These are phyloP conservation scores for Orchesella cincta DNA, from an alignment of 1,140 invertebrate genomes.

Conservation along the genomic window DNA sequence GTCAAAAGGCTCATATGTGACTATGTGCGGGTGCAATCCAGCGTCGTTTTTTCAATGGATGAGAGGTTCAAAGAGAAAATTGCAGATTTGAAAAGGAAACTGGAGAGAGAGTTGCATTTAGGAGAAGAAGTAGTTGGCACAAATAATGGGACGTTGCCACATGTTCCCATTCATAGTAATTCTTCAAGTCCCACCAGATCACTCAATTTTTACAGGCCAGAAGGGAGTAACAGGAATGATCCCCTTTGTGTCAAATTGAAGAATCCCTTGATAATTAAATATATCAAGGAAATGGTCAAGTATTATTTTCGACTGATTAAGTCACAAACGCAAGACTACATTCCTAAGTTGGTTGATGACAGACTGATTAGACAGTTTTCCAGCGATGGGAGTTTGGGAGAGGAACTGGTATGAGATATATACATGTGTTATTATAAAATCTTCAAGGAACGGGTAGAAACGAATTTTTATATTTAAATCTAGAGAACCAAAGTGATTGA, in stretches of 20 bases:
- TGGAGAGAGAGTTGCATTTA: background rate
- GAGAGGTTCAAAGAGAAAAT: background rate
- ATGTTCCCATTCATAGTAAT: constrained; percentile 16
- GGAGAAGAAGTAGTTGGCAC: background rate
- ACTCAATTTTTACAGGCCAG: background rate
- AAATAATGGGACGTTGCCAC: constrained; percentile 19
- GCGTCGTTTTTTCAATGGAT: constrained; percentile 10
- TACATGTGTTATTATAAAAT: too few relatives aligned
- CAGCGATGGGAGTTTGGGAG: background rate
- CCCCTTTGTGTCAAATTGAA: background rate
- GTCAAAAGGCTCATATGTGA: background rate
- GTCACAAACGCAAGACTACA: constrained; percentile 7
- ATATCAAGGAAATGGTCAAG: constrained; percentile 1
- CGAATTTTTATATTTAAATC: background rate
- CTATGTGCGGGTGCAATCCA: background rate
- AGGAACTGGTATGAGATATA: background rate
- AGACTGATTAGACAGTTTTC: background rate
- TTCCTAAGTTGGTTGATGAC: constrained; percentile 4
- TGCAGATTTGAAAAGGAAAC: background rate
- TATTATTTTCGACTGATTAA: background rate
- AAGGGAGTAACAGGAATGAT: background rate
- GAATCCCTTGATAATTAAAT: background rate
- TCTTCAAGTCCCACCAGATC: too few relatives aligned
- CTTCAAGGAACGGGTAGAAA: background rate
- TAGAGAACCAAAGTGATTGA: background rate